Evolutionary conservation across 1,140 invertebrate species (phyloP).

Genomic region (Eumaeus atala): DNA sequence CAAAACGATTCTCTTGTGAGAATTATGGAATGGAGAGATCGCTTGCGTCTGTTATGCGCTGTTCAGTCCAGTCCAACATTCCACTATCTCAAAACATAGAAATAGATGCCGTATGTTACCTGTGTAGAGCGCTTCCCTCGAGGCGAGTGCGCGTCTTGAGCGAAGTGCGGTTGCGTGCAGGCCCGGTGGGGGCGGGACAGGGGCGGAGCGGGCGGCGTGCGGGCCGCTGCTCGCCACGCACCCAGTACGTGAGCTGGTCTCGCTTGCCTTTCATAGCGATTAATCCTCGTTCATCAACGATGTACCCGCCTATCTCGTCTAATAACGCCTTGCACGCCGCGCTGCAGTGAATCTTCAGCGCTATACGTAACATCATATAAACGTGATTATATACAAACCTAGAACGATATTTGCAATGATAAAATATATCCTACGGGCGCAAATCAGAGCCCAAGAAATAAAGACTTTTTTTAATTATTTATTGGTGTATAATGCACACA

Average conservation of each 20-base stretch:
- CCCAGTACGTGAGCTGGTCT: constrained; percentile 89
- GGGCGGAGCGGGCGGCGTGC: constrained; percentile 27
- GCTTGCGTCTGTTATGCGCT: too few relatives aligned
- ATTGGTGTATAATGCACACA: too few relatives aligned
- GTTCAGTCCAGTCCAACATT: too few relatives aligned
- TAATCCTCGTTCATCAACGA: constrained; percentile 83
- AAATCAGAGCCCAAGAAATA: too few relatives aligned
- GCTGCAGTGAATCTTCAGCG: constrained; percentile 94
- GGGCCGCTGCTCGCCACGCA: constrained; percentile 83
- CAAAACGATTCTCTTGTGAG: too few relatives aligned
- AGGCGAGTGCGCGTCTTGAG: constrained; percentile 1
- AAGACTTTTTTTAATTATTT: too few relatives aligned
- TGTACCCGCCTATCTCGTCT: constrained; percentile 91
- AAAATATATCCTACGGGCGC: too few relatives aligned
- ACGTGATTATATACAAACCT: background rate
- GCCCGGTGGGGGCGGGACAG: constrained; percentile 40
- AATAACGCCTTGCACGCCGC: constrained; percentile 86
- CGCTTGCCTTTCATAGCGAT: constrained; percentile 92
- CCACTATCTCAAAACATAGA: too few relatives aligned
- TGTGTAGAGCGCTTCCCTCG: constrained; percentile 44
- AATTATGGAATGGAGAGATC: too few relatives aligned
- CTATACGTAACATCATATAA: constrained; percentile 53
- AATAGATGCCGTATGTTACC: constrained; percentile 27
- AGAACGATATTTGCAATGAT: too few relatives aligned
- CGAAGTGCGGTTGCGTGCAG: constrained; percentile 69